Evolutionary conservation across 2,888 invertebrate genomes (phyloP), one percentile per base, ranked within the genome.

Genomic region (Drosophila suboccidentalis): DNA sequence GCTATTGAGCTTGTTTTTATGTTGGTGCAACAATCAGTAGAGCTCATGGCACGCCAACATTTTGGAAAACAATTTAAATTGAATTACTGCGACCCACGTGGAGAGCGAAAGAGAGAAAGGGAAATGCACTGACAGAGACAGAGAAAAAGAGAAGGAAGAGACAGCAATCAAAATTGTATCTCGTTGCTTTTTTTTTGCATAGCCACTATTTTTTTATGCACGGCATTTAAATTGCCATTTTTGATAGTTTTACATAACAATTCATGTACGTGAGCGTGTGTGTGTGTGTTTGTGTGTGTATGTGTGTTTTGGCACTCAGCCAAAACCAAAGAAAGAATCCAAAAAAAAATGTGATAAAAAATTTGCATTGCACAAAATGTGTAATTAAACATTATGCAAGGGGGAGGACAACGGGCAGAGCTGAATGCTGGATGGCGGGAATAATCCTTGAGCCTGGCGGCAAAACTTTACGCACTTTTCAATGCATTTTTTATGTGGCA

Each of bases 61-160:
- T 81, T 81, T 69, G 71, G 17, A 71, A 80, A 80, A 78, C 84
- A 82, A 84, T 85, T 84, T 80, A 82, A 80, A 84, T 83, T 84
- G 78, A 84, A 82, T 84, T 87, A 80, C 71, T 67, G 54, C 64
- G 36, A n/a, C 47, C 6, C 41, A 46, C 17, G 34, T 36, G 60
- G 6, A 8, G n/a, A 11, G 10, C 11, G 38, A 11, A 13, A 11
- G 22, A 2, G n/a, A 36, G 26, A 13, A 29, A 29, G 29, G 6
- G 26, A 11, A 26, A 47, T 15, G 22, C n/a, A 17, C 26, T 29
- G 8, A 39, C 26, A 36, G 11, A 32, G n/a, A 13, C 13, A 39
- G 10, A 15, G 32, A 22, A 9, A 17, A 10, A 39, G 11, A 26
- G 10, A 46, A 15, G 17, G 26, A 2, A 26, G 10, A 38, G 13